Conservation (phyloP, 2,113 vertebrate species). For the Monopterus albus region DNA sequence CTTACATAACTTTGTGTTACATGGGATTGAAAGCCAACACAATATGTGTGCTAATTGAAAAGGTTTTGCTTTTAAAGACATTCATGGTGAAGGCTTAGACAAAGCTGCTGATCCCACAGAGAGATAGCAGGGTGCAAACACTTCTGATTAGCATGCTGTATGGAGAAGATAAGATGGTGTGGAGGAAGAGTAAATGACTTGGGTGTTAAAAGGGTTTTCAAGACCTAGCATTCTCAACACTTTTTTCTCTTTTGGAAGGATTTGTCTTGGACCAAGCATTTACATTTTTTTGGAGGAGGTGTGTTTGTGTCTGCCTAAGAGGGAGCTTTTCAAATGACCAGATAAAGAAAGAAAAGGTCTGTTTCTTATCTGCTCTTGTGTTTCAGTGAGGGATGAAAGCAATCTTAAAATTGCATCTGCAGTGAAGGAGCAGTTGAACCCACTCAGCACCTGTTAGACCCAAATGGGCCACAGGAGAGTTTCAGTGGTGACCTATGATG, state of each 20-base stretch:
- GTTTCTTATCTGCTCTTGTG: constrained; percentile 69
- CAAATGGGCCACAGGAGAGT: constrained; percentile 70
- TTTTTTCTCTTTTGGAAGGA: constrained; percentile 47
- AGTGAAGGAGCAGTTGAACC: constrained; percentile 72
- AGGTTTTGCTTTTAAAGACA: constrained; percentile 47
- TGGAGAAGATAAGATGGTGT: constrained; percentile 70
- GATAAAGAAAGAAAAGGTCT: constrained; percentile 28
- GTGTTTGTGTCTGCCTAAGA: constrained; percentile 29
- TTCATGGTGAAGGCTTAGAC: constrained; percentile 56
- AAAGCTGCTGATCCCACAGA: constrained; percentile 61
- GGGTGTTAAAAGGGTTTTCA: constrained; percentile 62
- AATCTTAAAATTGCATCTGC: constrained; percentile 76
- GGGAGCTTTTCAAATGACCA: constrained; percentile 36
- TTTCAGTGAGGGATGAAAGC: constrained; percentile 72
- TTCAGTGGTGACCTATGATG: constrained; percentile 42
- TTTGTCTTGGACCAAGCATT: constrained; percentile 53
- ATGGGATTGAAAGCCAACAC: constrained; percentile 16
- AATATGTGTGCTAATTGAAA: constrained; percentile 47
- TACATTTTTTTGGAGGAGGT: constrained; percentile 31
- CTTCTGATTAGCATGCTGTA: constrained; percentile 75
- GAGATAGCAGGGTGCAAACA: constrained; percentile 42
- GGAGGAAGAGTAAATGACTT: constrained; percentile 32
- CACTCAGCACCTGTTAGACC: constrained; percentile 71
- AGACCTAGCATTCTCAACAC: constrained; percentile 58
- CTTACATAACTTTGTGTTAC: constrained; percentile 6